Percentiles rank a stretch among this genome's conserved stretches.
Conservation (phyloP, 2,888 invertebrate species). For the Scrobipalpa atriplicella region DNA sequence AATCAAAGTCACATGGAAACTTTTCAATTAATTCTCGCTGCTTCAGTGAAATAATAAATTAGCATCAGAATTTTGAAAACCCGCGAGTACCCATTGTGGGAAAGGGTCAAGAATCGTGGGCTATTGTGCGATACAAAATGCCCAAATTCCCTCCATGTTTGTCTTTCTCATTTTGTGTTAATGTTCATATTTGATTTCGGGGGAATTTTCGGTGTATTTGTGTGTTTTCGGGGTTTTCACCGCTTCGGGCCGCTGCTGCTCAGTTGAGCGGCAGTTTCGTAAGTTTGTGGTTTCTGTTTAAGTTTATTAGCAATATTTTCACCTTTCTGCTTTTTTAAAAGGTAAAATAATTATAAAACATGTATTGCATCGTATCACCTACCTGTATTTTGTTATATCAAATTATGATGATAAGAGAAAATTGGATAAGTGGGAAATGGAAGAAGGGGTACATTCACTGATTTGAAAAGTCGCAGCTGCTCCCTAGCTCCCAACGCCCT, state of each 20-base stretch:
- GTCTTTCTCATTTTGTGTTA: conserved; percentile 64
- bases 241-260: conserved; percentile 30
- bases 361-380: too few species aligned
- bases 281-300: not conserved
- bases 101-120: conserved; percentile 53
- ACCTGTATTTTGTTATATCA: too few species aligned
- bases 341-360: not conserved
- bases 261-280: conserved; percentile 40
- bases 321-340: not conserved
- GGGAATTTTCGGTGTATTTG: conserved; percentile 32
- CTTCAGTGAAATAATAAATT: conserved; percentile 47
- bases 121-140: conserved; percentile 63
- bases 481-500: too few species aligned
- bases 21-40: conserved; percentile 58
- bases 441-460: too few species aligned
- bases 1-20: conserved; percentile 53
- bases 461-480: too few species aligned
- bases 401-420: too few species aligned
- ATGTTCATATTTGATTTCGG: conserved; percentile 72
- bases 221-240: conserved; percentile 41
- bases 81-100: conserved; percentile 26
- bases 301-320: not conserved
- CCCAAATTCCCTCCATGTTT: conserved; percentile 52
- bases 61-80: conserved; percentile 50
- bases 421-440: too few species aligned